phyloP scores from a whole-genome alignment of 1,140 invertebrate species.

The Ips nitidus region DNA sequence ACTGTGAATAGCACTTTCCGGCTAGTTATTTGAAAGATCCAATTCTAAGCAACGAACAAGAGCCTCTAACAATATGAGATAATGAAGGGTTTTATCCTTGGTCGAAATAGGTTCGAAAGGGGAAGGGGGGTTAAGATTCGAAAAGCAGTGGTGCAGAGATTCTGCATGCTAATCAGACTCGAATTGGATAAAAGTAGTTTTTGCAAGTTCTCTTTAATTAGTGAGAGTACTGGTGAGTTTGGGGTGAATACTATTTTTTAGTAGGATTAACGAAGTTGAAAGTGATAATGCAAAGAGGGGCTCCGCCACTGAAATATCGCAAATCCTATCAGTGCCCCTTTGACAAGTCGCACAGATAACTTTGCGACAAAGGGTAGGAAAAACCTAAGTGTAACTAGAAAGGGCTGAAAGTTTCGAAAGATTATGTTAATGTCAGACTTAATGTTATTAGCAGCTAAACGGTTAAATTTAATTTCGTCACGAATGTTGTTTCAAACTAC shows the following conservation, averaged over 20 bases:
- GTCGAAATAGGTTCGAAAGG: constrained; percentile 19
- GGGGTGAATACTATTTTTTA: no score
- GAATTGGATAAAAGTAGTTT: background rate
- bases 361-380: constrained; percentile 23
- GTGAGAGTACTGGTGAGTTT: no score
- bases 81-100: constrained; percentile 35
- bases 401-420: constrained; percentile 25
- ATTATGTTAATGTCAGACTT: constrained; percentile 31
- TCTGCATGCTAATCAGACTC: background rate
- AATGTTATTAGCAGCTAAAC: constrained; percentile 24
- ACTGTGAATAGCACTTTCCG: constrained; percentile 20
- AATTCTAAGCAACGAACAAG: constrained; percentile 34
- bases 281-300: background rate
- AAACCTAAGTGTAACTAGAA: constrained; percentile 12
- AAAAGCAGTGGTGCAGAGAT: constrained; percentile 18
- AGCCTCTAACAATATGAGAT: constrained; percentile 34
- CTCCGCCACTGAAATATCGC: constrained; percentile 1
- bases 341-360: constrained; percentile 31
- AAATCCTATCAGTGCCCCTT: constrained; percentile 33
- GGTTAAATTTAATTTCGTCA: constrained; percentile 6
- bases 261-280: no score
- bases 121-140: constrained; percentile 9
- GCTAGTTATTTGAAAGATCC: constrained; percentile 33
- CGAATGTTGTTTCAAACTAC: background rate
- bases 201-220: background rate